Percentiles rank a stretch among this genome's conserved stretches.
phyloP scores from a whole-genome alignment of 2,797 vertebrate species.

The Gymnoscopelus microlampas region DNA sequence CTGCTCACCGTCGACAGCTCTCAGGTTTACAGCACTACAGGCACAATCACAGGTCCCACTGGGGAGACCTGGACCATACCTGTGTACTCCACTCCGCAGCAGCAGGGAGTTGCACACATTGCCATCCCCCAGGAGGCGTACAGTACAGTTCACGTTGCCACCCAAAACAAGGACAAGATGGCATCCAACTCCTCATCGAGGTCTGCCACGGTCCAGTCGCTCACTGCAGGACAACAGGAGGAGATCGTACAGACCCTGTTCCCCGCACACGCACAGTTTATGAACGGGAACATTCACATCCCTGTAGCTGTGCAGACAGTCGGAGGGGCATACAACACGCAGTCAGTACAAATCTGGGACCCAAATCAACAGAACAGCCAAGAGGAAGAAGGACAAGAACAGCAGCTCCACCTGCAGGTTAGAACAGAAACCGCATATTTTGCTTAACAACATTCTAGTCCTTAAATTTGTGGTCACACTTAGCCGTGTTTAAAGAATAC shows the following conservation, averaged over 20 bases:
- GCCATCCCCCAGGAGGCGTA: slow-evolving; percentile 98
- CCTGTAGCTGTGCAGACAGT: slow-evolving; percentile 98
- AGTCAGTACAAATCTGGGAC: slow-evolving; percentile 99
- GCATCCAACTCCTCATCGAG: slow-evolving; percentile 48
- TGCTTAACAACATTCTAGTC: neutral
- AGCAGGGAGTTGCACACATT: slow-evolving; percentile 97
- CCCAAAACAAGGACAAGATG: slow-evolving; percentile 89
- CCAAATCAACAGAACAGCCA: slow-evolving; percentile 91
- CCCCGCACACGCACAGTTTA: slow-evolving; percentile 98
- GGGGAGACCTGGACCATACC: slow-evolving; percentile 99
- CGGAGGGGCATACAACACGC: slow-evolving; percentile 93
- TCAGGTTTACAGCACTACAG: slow-evolving; percentile 96
- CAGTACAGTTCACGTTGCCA: slow-evolving; percentile 88
- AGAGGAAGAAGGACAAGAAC: slow-evolving; percentile 77
- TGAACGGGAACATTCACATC: slow-evolving; percentile 99
- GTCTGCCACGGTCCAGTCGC: slow-evolving; percentile 71
- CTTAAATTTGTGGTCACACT: too few species aligned
- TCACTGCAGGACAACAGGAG: slow-evolving; percentile 85
- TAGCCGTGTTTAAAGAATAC: too few species aligned
- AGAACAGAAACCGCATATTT: slow-evolving; percentile 16
- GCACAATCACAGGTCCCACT: slow-evolving; percentile 97
- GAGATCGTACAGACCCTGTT: slow-evolving; percentile 97
- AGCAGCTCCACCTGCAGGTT: slow-evolving; percentile 90
- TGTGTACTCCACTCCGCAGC: slow-evolving; percentile 95
- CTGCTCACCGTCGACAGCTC: slow-evolving; percentile 98